Percentiles rank a stretch among this genome's conserved stretches.
These are phyloP conservation scores for Argopecten irradians DNA, from an alignment of 1,140 invertebrate species.

Conservation along the genomic window DNA sequence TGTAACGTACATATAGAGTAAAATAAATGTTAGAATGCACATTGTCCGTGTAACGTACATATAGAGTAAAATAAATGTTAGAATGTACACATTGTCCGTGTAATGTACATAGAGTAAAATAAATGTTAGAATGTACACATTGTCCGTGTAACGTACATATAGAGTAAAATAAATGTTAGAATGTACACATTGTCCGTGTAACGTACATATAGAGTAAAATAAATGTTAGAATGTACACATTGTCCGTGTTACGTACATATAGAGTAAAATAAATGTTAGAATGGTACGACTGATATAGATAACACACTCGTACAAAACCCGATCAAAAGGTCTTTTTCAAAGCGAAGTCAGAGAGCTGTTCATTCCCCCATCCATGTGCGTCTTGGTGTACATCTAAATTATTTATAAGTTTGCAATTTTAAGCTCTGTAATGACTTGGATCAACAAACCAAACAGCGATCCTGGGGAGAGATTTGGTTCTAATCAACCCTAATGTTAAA, in stretches of 20 bases:
- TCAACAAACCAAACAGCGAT: background rate
- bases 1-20: background rate
- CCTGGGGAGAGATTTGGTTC: background rate
- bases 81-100: background rate
- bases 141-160: background rate
- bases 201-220: background rate
- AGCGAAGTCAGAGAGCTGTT: background rate
- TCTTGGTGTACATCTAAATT: background rate
- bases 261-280: constrained; percentile 16
- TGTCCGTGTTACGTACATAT: background rate
- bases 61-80: background rate
- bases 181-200: background rate
- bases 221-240: constrained; percentile 8
- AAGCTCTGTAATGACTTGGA: constrained; percentile 9
- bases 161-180: constrained; percentile 13
- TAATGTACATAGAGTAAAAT: background rate
- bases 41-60: background rate
- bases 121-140: constrained; percentile 8
- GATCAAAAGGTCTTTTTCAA: background rate
- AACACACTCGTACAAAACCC: background rate
- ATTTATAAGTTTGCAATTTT: background rate
- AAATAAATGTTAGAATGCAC: constrained; percentile 3
- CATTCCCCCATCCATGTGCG: background rate
- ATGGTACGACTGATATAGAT: background rate
- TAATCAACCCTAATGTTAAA: background rate